phyloP scores from a whole-genome alignment of 2,797 vertebrate species.

The Austrolebias charrua region DNA sequence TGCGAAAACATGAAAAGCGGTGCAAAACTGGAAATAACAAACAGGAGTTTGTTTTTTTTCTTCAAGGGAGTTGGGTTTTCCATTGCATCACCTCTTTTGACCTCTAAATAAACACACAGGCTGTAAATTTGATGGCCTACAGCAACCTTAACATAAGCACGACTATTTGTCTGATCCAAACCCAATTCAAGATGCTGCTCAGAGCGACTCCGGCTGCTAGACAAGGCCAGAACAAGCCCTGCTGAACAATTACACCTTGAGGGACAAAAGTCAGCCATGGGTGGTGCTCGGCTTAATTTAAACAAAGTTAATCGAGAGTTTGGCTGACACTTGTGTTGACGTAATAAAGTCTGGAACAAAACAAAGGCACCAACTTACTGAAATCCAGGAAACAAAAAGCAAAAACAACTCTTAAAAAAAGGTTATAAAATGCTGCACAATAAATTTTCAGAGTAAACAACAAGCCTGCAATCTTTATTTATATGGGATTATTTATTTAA shows the following conservation, averaged over 20 bases:
- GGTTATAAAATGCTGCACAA: conserved; percentile 25
- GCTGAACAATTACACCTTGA: neutral
- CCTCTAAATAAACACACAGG: conserved; percentile 39
- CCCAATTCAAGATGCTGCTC: neutral
- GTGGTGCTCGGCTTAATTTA: conserved; percentile 42
- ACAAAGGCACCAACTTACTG: conserved; percentile 19
- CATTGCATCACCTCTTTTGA: conserved; percentile 61
- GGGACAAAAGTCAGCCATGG: conserved; percentile 23
- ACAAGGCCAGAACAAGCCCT: conserved; percentile 7
- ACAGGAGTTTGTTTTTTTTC: neutral
- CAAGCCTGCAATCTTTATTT: neutral
- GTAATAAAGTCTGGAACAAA: conserved; percentile 40
- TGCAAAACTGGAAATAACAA: conserved; percentile 23
- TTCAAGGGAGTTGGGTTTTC: conserved; percentile 40
- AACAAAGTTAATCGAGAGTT: conserved; percentile 59
- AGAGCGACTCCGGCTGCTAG: conserved; percentile 26
- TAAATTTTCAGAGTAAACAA: conserved; percentile 8
- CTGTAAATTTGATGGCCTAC: neutral
- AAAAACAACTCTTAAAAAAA: conserved; percentile 50
- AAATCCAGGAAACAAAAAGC: conserved; percentile 72
- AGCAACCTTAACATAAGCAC: conserved; percentile 18
- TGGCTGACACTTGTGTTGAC: conserved; percentile 49
- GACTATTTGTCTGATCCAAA: conserved; percentile 4
- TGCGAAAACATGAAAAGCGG: conserved; percentile 45
- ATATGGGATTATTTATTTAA: neutral